Evolutionary conservation across 2,888 invertebrate species (phyloP).

Genomic region (Pterostichus niger): DNA sequence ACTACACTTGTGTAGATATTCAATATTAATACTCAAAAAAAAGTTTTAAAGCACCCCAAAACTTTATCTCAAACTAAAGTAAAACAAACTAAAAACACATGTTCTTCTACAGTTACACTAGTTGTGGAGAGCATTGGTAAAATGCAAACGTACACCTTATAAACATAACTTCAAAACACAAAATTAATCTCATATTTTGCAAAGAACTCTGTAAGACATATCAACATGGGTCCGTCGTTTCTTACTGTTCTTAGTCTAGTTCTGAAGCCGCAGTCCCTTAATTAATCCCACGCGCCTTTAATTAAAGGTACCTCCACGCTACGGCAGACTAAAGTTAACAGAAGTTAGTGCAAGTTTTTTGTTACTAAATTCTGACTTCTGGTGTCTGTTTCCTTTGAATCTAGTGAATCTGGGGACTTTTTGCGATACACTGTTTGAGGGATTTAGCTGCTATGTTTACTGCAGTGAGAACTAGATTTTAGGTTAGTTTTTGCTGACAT

Average conservation of each 20-base stretch:
- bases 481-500: constrained; percentile 15
- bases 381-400: constrained; percentile 50
- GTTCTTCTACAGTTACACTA: neutral
- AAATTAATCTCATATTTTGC: constrained; percentile 2
- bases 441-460: constrained; percentile 37
- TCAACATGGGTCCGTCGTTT: constrained; percentile 5
- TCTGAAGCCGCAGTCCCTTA: neutral
- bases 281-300: constrained; percentile 40
- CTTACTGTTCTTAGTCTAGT: constrained; percentile 19
- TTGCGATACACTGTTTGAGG: constrained; percentile 28
- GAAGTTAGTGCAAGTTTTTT: constrained; percentile 45
- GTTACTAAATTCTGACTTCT: constrained; percentile 45
- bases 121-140: neutral
- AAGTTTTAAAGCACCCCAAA: neutral
- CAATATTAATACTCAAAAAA: too few relatives aligned
- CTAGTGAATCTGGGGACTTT: constrained; percentile 42
- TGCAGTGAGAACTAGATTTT: constrained; percentile 19
- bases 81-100: neutral
- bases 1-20: too few relatives aligned
- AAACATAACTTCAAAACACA: neutral
- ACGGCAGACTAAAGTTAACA: constrained; percentile 2
- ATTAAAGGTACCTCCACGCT: constrained; percentile 30
- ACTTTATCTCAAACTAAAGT: neutral
- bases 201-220: constrained; percentile 22
- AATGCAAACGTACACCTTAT: constrained; percentile 1